Percentiles rank a stretch among this genome's conserved stretches.
These are phyloP conservation scores for Diadegma fenestrale DNA, from an alignment of 2,888 invertebrate genomes.

Conservation along the genomic window DNA sequence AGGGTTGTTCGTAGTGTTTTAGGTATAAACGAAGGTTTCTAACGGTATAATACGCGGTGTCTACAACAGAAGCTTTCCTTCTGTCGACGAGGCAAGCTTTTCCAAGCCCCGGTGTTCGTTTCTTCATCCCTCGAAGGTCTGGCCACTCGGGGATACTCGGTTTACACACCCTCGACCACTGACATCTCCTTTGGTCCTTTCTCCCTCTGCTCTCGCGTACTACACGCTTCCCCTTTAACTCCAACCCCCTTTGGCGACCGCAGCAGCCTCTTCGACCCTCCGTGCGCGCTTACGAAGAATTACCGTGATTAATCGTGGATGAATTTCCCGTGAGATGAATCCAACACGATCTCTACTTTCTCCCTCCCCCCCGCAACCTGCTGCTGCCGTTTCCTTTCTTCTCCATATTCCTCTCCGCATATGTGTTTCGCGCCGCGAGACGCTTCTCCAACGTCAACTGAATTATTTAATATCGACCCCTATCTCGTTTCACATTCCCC, in stretches of 20 bases:
- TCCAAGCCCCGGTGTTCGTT: conserved; percentile 1
- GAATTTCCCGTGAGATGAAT: conserved; percentile 58
- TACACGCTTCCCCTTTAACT: not conserved
- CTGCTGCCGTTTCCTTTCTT: not conserved
- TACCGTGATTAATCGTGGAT: conserved; percentile 60
- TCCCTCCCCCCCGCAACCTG: not conserved
- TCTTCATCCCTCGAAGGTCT: conserved; percentile 22
- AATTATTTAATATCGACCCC: conserved; percentile 46
- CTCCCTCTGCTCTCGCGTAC: not conserved
- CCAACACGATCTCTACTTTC: conserved; percentile 5
- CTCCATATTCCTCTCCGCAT: not conserved
- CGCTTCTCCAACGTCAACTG: conserved; percentile 23
- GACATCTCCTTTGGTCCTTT: not conserved
- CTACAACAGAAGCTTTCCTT: conserved; percentile 11
- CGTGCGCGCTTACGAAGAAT: conserved; percentile 24
- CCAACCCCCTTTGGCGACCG: conserved; percentile 41
- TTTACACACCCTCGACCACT: conserved; percentile 33
- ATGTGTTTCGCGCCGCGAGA: conserved; percentile 13
- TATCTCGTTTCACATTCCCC: conserved; percentile 15
- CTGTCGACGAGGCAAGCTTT: conserved; percentile 14
- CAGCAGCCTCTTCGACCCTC: conserved; percentile 9
- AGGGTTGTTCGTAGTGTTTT: conserved; percentile 22
- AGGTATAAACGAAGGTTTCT: conserved; percentile 28
- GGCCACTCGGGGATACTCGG: conserved; percentile 35
- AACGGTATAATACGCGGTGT: conserved; percentile 28